Base-by-base conservation (phyloP, 2,888 invertebrate genomes). In the Orgyia antiqua region DNA sequence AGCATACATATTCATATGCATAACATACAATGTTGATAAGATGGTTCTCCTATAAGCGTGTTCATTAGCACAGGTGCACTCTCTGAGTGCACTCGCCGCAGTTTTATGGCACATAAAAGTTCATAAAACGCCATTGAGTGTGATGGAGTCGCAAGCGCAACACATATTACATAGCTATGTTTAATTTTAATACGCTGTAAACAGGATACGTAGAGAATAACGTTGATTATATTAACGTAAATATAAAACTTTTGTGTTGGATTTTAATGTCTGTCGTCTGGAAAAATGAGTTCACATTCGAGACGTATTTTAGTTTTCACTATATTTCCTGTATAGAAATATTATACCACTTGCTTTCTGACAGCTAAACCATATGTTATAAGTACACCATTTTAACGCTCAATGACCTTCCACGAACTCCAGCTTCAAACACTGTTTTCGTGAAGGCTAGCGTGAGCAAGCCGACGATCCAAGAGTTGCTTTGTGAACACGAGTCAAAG, bases 81-180 rank as follows among this genome's bases (percentile, higher is more conserved):
- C 60, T 44, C 57, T 58, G 64, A 69, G 69, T 51, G 51, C 51
- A 49, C 50, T 51, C 27, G 18, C 31, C 31, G 32, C 41, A 42
- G 39, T 48, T 57, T 57, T 55, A 57, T 53, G 27, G 33, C 28
- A 13, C n/a, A n/a, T n/a, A n/a, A n/a, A n/a, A n/a, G 15, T 4
- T 15, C 47, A 55, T 57, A 55, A 57, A 57, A 45, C 44, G 51
- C 40, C 47, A 49, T 51, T 44, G 40, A 45, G 46, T 27, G 28
- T 45, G 48, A 57, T 57, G 55, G 58, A 57, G 51, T 38, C 40
- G 41, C 51, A 39, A 38, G 51, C 45, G 51, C 51, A 51, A 31
- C 36, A 21, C 27, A 44, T 43, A 38, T n/a, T n/a, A n/a, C n/a
- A n/a, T 15, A 15, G 15, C 4, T 15, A 15, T 15, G 6, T 42